Evolutionary conservation across 2,888 invertebrate genomes (phyloP).

Genomic region (Pterostichus madidus): DNA sequence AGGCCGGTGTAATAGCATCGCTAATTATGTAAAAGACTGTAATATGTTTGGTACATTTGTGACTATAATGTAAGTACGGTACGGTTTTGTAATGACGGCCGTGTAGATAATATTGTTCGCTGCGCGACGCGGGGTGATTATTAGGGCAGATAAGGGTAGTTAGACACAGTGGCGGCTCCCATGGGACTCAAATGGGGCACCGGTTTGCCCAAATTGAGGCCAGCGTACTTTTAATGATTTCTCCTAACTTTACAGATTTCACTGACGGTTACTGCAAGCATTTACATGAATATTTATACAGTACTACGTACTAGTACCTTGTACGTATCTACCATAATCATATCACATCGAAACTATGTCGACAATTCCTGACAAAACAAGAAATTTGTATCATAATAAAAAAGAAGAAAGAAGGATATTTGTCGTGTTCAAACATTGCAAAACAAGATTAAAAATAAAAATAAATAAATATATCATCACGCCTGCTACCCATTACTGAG

Average conservation of each 20-base stretch:
- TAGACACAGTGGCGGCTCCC: conserved; percentile 30
- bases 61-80: conserved; percentile 41
- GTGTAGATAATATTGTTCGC: conserved; percentile 43
- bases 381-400: not conserved
- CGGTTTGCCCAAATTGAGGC: conserved; percentile 48
- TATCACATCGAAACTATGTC: no score
- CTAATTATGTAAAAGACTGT: conserved; percentile 57
- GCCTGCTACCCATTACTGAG: no score
- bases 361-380: no score
- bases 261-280: conserved; percentile 34
- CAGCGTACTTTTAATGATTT: conserved; percentile 48
- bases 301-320: no score
- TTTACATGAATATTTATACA: conserved; percentile 43
- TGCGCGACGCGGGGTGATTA: conserved; percentile 21
- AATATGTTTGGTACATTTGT: conserved; percentile 42
- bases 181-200: conserved; percentile 9
- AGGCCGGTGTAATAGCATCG: not conserved
- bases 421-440: no score
- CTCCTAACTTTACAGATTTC: conserved; percentile 36
- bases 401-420: not conserved
- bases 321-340: no score
- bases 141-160: conserved; percentile 52
- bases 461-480: no score
- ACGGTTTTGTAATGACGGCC: conserved; percentile 14
- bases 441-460: no score